These are phyloP conservation scores for Argyrosomus regius DNA, from an alignment of 2,797 vertebrate species.

Conservation along the genomic window DNA sequence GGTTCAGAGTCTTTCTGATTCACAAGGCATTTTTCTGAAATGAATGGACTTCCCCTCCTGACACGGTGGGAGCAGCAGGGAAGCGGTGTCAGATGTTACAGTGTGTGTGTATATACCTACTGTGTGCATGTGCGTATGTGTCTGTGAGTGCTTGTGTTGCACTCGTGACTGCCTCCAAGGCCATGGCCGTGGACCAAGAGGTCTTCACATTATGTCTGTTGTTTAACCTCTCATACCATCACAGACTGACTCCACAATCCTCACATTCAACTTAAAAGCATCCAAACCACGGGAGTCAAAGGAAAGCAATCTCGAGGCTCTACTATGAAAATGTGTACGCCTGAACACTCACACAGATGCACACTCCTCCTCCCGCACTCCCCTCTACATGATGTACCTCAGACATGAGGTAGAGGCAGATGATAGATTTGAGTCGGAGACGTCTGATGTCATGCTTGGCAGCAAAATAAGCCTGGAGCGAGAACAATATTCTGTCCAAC, in stretches of 20 bases:
- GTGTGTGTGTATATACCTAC: conserved; percentile 29
- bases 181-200: conserved; percentile 41
- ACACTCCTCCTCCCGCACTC: neutral
- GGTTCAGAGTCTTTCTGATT: conserved; percentile 69
- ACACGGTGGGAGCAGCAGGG: conserved; percentile 74
- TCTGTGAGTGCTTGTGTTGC: conserved; percentile 32
- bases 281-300: conserved; percentile 13
- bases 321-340: neutral
- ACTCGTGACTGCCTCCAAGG: conserved; percentile 36
- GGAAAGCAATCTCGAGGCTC: conserved; percentile 17
- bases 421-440: conserved; percentile 59
- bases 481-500: conserved; percentile 49
- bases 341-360: conserved; percentile 23
- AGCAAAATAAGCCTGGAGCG: conserved; percentile 39
- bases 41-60: conserved; percentile 75
- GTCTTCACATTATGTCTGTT: conserved; percentile 52
- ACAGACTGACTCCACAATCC: conserved; percentile 34
- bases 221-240: conserved; percentile 40
- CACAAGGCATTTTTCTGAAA: conserved; percentile 72
- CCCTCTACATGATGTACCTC: conserved; percentile 29
- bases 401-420: conserved; percentile 47
- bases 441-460: conserved; percentile 71
- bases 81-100: conserved; percentile 75
- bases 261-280: conserved; percentile 38
- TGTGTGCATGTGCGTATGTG: conserved; percentile 27